A percentile compares a stretch with the other conserved stretches of the same genome.
phyloP scores from a whole-genome alignment of 1,140 invertebrate species.

The Zaprionus nigranus region DNA sequence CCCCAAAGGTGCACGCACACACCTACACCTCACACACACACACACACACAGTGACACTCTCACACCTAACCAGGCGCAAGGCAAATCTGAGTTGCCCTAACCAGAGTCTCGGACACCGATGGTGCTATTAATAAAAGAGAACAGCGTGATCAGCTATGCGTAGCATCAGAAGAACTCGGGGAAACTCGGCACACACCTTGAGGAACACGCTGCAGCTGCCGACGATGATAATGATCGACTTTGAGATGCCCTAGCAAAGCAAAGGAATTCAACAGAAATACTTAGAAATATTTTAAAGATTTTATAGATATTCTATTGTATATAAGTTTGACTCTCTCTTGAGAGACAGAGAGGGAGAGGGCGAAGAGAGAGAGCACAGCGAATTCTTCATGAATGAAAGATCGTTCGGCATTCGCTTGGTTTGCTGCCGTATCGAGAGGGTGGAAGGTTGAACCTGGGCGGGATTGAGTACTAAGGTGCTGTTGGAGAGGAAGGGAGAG shows the following conservation, averaged over 20 bases:
- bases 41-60: constrained; percentile 2
- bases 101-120: constrained; percentile 48
- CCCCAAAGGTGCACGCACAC: constrained; percentile 36
- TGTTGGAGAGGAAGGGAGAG: neutral
- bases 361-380: too few species aligned
- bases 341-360: neutral
- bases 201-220: constrained; percentile 43
- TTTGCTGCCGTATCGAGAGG: constrained; percentile 24
- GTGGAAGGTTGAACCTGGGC: constrained; percentile 7
- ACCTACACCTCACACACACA: constrained; percentile 12
- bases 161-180: constrained; percentile 44
- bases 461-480: constrained; percentile 17
- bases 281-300: neutral
- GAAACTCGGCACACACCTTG: constrained; percentile 53
- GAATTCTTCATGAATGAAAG: constrained; percentile 63
- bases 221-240: neutral
- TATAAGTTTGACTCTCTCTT: too few species aligned
- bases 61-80: constrained; percentile 39
- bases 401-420: constrained; percentile 23
- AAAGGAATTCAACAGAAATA: neutral
- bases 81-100: constrained; percentile 67
- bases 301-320: neutral
- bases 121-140: constrained; percentile 61
- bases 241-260: constrained; percentile 14
- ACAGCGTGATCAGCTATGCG: constrained; percentile 54